phyloP scores from a whole-genome alignment of 2,113 vertebrate species.

The Agelaius tricolor region DNA sequence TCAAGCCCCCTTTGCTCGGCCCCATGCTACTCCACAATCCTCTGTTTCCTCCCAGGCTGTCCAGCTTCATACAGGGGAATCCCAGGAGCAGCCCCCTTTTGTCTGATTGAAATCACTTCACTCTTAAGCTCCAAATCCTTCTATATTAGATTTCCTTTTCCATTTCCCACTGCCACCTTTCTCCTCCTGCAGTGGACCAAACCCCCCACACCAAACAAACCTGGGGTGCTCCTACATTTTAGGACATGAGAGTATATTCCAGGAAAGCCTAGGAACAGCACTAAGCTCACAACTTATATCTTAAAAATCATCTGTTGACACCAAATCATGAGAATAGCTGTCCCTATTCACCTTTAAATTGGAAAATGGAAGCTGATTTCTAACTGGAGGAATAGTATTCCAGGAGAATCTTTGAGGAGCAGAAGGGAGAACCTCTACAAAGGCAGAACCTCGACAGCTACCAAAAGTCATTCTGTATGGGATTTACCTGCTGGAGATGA shows the following conservation, averaged over 20 bases:
- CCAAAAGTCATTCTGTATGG: not conserved
- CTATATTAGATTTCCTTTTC: not conserved
- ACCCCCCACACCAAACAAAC: not conserved
- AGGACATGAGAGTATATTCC: not conserved
- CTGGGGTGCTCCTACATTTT: not conserved
- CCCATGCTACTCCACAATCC: not conserved
- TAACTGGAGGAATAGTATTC: not conserved
- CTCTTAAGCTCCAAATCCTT: not conserved
- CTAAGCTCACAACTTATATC: not conserved
- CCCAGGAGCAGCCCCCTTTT: not conserved
- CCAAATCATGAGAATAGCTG: not conserved
- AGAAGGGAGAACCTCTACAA: not conserved
- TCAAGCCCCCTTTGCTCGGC: not conserved
- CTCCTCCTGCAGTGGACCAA: not conserved
- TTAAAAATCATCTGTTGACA: not conserved
- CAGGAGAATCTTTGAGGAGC: not conserved
- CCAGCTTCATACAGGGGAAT: not conserved
- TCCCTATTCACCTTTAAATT: not conserved
- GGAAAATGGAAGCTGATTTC: not conserved
- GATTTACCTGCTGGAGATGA: not conserved
- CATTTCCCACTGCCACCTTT: not conserved
- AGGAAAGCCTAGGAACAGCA: not conserved
- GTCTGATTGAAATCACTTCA: not conserved
- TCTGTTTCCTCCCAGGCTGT: not conserved
- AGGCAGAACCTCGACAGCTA: rapidly evolving